These are phyloP conservation scores for Pantherophis guttatus DNA, from an alignment of 2,113 vertebrate genomes.

Conservation along the genomic window DNA sequence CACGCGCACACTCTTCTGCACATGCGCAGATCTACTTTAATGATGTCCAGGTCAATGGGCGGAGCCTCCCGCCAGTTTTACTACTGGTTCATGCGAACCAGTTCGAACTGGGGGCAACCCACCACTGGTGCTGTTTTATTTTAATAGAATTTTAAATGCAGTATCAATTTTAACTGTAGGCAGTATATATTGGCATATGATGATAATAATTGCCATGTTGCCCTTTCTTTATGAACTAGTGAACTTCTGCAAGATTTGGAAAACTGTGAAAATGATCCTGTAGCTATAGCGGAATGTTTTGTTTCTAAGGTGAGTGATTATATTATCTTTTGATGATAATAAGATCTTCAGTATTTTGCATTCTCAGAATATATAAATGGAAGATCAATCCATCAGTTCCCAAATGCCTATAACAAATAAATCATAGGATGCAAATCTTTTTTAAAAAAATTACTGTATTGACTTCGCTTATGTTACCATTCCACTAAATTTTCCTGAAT, in stretches of 20 bases:
- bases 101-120: no score
- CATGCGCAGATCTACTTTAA: no score
- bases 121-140: not conserved
- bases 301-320: conserved; percentile 90
- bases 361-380: not conserved
- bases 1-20: no score
- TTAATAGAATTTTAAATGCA: not conserved
- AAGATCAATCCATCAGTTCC: not conserved
- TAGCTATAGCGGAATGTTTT: conserved; percentile 88
- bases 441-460: not conserved
- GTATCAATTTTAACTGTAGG: not conserved
- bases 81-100: no score
- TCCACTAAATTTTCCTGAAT: not conserved
- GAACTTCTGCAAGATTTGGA: conserved; percentile 85
- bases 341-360: not conserved
- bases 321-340: not conserved
- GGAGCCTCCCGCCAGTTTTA: no score
- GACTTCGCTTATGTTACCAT: not conserved
- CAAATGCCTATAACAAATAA: conserved; percentile 7
- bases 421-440: not conserved
- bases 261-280: conserved; percentile 86
- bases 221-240: conserved; percentile 62
- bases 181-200: not conserved
- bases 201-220: conserved; percentile 16
- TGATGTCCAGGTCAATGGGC: no score